Evolutionary conservation across 2,797 vertebrate genomes (phyloP).

Genomic region (Heteromormyrus szaboi): DNA sequence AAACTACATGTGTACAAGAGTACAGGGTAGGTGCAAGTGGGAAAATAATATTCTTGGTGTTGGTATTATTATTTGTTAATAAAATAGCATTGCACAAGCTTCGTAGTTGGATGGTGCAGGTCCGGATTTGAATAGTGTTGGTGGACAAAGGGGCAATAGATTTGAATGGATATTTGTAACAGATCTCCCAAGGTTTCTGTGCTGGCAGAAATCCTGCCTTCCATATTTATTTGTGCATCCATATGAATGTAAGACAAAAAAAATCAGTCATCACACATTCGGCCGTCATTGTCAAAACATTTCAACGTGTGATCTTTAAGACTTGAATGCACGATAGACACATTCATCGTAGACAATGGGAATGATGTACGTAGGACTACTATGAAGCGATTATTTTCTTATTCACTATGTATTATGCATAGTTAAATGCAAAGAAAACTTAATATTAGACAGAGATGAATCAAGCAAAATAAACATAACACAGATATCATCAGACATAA

Average conservation of each 20-base stretch:
- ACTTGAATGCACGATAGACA: background rate
- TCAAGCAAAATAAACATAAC: background rate
- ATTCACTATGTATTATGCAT: background rate
- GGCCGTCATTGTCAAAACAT: background rate
- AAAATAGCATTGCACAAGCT: background rate
- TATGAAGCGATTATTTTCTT: background rate
- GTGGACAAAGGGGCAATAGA: background rate
- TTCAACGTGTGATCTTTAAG: background rate
- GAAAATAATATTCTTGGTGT: background rate
- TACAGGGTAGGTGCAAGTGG: background rate
- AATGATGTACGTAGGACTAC: background rate
- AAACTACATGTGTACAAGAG: background rate
- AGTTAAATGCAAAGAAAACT: background rate
- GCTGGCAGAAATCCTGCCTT: background rate
- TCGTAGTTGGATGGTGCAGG: background rate
- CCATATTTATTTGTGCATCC: background rate
- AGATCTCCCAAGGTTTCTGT: background rate
- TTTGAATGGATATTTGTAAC: background rate
- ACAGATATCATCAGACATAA: background rate
- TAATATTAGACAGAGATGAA: too few species aligned
- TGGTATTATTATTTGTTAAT: background rate
- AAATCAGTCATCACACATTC: background rate
- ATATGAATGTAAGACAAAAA: background rate
- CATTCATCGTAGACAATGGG: background rate
- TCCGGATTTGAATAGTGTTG: background rate